A percentile compares a stretch with the other conserved stretches of the same genome.
phyloP scores from a whole-genome alignment of 2,113 vertebrate species.

The Rhinichthys klamathensis region DNA sequence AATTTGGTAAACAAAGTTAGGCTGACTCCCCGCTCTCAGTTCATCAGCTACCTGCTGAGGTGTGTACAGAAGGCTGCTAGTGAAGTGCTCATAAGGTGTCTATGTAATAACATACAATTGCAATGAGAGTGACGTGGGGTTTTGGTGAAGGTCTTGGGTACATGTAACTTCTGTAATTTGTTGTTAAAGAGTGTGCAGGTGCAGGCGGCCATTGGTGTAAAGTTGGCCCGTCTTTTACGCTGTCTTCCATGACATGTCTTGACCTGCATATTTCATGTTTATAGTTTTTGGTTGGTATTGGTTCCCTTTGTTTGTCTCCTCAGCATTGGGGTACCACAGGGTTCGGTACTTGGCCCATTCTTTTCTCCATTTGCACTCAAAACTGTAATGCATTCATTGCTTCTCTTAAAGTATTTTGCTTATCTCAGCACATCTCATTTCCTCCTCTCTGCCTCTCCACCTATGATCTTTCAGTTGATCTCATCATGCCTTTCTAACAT shows the following conservation, averaged over 20 bases:
- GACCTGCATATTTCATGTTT: not conserved
- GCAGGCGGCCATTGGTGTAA: not conserved
- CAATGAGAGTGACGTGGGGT: not conserved
- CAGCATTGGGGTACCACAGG: not conserved
- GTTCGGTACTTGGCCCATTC: not conserved
- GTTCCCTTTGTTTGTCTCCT: not conserved
- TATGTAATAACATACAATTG: not conserved
- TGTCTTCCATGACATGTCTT: not conserved
- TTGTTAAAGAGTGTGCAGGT: not conserved
- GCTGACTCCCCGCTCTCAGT: not conserved
- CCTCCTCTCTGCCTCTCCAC: not conserved
- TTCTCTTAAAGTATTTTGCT: not conserved
- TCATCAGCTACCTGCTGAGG: not conserved
- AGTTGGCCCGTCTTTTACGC: not conserved
- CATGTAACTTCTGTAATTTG: not conserved
- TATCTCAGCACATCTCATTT: not conserved
- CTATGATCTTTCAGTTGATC: not conserved
- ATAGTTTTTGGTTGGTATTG: not conserved
- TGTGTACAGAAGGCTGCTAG: not conserved
- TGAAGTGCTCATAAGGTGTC: slow-evolving; percentile 1
- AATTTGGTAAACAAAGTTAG: not conserved
- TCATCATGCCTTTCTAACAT: not conserved
- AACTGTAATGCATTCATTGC: not conserved
- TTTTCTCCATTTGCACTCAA: not conserved
- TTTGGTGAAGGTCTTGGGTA: not conserved